Evolutionary conservation across 2,888 invertebrate species (phyloP), one percentile per base, ranked within the genome.

Genomic region (Heliconius cydno): DNA sequence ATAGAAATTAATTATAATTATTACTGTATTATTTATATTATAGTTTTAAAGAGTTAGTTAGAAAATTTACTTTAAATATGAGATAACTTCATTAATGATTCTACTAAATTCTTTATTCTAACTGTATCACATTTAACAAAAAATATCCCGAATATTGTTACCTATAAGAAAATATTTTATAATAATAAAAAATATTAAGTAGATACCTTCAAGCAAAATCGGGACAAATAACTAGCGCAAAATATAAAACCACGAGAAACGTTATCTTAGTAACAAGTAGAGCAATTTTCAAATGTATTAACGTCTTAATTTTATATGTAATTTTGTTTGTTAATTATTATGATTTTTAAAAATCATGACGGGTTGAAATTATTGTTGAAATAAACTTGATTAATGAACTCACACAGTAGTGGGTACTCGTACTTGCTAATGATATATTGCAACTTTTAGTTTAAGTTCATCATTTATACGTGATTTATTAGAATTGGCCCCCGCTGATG

Each of bases 301-400:
- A 34, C 4, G 4, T 4, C 3, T 38, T 38, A 6, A 28, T 28
- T 65, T 28, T 60, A 60, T 9, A 66, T 9, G 7, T 67, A 34
- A 22, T 12, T 41, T 70, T 25, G 25, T 28, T 70, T 7, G 2
- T 74, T 79, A 71, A 63, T 65, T 75, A 68, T 79, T 79, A 38
- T 63, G 41, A 41, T 75, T 75, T 79, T 81, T 81, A 79, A 79
- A 77, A 71, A 75, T 7, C 57, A 77, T 79, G 79, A 77, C 66
- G 46, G 19, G 46, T 68, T 79, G 57, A 28, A 74, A 74, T 74
- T 34, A 73, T 79, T 79, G 67, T 66, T 66, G 63, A 41, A 65
- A 38, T 66, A 65, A 28, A 38, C n/a, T 65, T 75, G 75, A 75
- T 75, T 46, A 66, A 75, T 75, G 65, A 75, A 41, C 41, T 13